Base-by-base conservation (phyloP, 2,888 invertebrate genomes). In the Dolichomitus sp. region DNA sequence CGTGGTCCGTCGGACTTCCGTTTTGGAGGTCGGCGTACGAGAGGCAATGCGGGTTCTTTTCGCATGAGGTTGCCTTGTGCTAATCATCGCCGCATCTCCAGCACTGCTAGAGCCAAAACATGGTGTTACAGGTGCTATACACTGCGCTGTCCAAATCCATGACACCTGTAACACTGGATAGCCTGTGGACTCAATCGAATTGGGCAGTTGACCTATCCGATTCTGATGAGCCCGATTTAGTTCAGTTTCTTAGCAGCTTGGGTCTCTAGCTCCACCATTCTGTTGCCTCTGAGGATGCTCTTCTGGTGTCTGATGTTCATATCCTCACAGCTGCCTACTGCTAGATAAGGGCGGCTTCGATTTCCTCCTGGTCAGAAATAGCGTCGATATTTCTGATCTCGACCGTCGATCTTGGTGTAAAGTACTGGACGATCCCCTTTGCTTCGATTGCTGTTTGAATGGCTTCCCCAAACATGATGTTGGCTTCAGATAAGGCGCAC, bases 291-390 rank as follows among this genome's bases (percentile, higher is more conserved):
- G 30, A 30, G 30, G 2, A 4, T 30, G 30, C 0, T 33, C 33
- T 33, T 33, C 33, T 33, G 33, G 33, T 2, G 33, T 0, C 6
- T 33, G 4, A 33, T 33, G 33, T 6, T 33, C 33, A 33, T 33
- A 4, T 30, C 59, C 14, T 14, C 59, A 19, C 63, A 7, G 54
- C 19, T 69, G 54, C 19, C 37, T 19, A 27, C 14, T 14, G 40
- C 69, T 40, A 37, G 54, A 54, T 69, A 37, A 69, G 52, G 69
- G 69, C 52, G 23, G 52, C 37, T 69, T 69, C 54, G 69, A 61
- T 42, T 42, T 61, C 61, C 9, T 17, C 17, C 40, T 17, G 61
- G 61, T 9, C 19, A 40, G 61, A 52, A 2, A 69, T 30, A 30
- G 30, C 30, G 30, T 30, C 30, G 30, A 30, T 30, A 30, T 30